phyloP scores from a whole-genome alignment of 2,113 vertebrate species.

The Pongo pygmaeus region DNA sequence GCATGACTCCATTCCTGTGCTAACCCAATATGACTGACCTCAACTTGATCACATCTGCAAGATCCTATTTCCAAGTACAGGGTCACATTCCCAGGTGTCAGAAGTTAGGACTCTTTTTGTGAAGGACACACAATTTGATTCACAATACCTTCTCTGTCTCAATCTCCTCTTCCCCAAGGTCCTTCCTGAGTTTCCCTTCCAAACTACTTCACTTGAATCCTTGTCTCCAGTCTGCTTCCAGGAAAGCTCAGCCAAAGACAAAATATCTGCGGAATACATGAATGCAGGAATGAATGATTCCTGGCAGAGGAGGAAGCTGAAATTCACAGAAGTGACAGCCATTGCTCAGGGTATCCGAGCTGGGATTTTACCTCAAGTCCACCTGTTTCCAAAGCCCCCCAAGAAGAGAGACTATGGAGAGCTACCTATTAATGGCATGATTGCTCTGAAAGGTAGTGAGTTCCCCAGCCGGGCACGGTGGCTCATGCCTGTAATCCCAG shows the following conservation, averaged over 20 bases:
- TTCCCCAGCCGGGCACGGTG: too few relatives aligned
- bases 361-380: neutral
- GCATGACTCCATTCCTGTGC: neutral
- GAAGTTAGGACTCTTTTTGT: neutral
- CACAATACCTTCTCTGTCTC: neutral
- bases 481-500: too few relatives aligned
- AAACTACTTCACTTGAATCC: neutral
- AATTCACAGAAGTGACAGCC: neutral
- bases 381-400: neutral
- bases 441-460: neutral
- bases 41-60: neutral
- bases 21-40: neutral
- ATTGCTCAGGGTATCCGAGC: neutral
- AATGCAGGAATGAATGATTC: neutral
- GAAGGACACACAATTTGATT: neutral
- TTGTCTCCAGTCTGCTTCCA: neutral
- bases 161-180: neutral
- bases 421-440: rapidly evolving
- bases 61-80: rapidly evolving
- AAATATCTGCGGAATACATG: neutral
- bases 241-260: neutral
- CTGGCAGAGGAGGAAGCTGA: neutral
- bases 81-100: neutral
- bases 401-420: neutral
- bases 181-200: neutral